Conservation (phyloP, 2,797 vertebrate species). For the Brachyrhaphis roseni region DNA sequence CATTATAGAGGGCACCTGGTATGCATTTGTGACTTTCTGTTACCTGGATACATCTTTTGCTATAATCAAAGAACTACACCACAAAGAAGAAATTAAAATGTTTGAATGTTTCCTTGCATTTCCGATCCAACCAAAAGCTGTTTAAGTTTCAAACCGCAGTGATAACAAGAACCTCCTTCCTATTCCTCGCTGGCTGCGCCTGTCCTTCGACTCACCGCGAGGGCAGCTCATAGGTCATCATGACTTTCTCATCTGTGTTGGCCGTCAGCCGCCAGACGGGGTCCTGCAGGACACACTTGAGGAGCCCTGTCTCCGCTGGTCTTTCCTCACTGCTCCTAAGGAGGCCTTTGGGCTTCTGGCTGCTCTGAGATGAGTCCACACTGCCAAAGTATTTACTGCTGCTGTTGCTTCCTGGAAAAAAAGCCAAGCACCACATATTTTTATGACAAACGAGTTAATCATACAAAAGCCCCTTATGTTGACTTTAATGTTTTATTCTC, state of each 20-base stretch:
- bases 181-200: conserved; percentile 15
- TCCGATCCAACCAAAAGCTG: conserved; percentile 13
- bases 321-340: conserved; percentile 45
- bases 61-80: neutral
- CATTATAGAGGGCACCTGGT: neutral
- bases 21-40: conserved; percentile 1
- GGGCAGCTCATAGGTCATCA: conserved; percentile 94
- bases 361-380: conserved; percentile 91
- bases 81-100: neutral
- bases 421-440: conserved; percentile 1
- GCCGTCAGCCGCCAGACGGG: conserved; percentile 87
- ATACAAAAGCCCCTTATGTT: neutral
- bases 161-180: conserved; percentile 1
- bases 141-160: conserved; percentile 10
- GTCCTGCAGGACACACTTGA: conserved; percentile 85
- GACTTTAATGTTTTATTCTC: neutral
- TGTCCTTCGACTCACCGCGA: conserved; percentile 80
- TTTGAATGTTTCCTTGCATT: neutral
- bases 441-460: neutral
- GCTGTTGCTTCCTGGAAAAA: conserved; percentile 85
- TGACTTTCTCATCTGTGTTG: conserved; percentile 83
- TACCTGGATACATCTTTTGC: neutral
- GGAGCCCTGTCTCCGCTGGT: conserved; percentile 69
- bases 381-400: conserved; percentile 94
- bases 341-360: conserved; percentile 80